Conservation (phyloP, 2,113 vertebrate genomes). For the Isichthys henryi region DNA sequence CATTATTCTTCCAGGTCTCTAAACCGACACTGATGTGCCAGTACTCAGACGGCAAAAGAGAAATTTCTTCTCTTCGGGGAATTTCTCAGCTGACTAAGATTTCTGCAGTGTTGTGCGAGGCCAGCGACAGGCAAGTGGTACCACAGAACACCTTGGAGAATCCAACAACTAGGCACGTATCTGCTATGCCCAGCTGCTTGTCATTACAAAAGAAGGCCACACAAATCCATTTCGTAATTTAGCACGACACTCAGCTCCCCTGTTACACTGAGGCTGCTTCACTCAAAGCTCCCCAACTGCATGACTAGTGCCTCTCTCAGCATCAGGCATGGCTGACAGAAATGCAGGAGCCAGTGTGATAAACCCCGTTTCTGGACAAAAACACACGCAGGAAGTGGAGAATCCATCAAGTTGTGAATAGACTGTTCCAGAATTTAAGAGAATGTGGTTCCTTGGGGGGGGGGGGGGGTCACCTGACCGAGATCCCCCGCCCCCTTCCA, state of each 20-base stretch:
- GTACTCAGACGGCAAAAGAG: neutral
- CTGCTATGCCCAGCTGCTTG: conserved; percentile 21
- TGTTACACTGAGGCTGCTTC: neutral
- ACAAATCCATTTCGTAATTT: conserved; percentile 33
- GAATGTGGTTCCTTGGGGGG: neutral
- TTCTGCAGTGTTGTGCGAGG: neutral
- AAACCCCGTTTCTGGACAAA: neutral
- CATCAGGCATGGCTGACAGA: neutral
- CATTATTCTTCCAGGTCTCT: neutral
- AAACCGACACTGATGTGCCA: neutral
- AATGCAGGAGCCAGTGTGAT: neutral
- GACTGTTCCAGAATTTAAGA: neutral
- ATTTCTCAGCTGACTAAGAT: conserved; percentile 17
- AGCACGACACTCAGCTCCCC: conserved; percentile 25
- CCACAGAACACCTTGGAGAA: conserved; percentile 8
- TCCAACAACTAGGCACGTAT: conserved; percentile 17
- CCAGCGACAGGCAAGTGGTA: conserved; percentile 18
- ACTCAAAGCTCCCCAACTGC: neutral
- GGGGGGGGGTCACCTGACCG: neutral
- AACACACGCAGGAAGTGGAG: neutral
- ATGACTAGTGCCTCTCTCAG: neutral
- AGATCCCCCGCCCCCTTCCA: neutral
- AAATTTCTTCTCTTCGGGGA: conserved; percentile 13
- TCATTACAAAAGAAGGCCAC: conserved; percentile 19
- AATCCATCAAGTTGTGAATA: neutral